Evolutionary conservation across 2,113 vertebrate species (phyloP).

Genomic region (Otus sunia): DNA sequence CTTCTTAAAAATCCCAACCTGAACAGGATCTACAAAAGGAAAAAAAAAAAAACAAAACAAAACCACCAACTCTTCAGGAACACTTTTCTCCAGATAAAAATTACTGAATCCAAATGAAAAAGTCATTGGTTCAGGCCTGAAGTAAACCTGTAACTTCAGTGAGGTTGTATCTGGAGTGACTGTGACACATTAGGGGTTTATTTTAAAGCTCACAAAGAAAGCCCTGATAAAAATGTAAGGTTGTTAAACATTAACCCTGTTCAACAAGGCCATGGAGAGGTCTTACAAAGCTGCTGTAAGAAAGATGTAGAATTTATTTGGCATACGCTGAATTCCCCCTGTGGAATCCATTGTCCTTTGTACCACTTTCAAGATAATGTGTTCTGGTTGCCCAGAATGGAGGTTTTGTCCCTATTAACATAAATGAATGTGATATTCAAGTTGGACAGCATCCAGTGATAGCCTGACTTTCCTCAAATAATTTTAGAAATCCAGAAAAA

Average conservation of each 20-base stretch:
- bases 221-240: not conserved
- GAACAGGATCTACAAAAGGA: not conserved
- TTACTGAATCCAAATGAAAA: not conserved
- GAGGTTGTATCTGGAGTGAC: not conserved
- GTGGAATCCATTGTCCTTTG: constrained; percentile 27
- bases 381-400: not conserved
- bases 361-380: not conserved
- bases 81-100: not conserved
- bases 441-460: constrained; percentile 16
- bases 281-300: not conserved
- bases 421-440: not conserved
- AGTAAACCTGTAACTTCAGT: not conserved
- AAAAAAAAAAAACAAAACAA: not conserved
- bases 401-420: not conserved
- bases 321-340: not conserved
- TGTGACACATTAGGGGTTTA: not conserved
- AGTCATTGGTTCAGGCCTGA: not conserved
- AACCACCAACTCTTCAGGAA: not conserved
- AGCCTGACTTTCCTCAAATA: constrained; percentile 25
- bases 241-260: constrained; percentile 37
- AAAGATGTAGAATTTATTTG: not conserved
- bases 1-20: not conserved
- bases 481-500: constrained; percentile 9
- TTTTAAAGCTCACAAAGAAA: constrained; percentile 9
- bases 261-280: constrained; percentile 16